Percentiles rank a stretch among this genome's conserved stretches.
Conservation (phyloP, 2,797 vertebrate species). For the Enteromius viviparus region DNA sequence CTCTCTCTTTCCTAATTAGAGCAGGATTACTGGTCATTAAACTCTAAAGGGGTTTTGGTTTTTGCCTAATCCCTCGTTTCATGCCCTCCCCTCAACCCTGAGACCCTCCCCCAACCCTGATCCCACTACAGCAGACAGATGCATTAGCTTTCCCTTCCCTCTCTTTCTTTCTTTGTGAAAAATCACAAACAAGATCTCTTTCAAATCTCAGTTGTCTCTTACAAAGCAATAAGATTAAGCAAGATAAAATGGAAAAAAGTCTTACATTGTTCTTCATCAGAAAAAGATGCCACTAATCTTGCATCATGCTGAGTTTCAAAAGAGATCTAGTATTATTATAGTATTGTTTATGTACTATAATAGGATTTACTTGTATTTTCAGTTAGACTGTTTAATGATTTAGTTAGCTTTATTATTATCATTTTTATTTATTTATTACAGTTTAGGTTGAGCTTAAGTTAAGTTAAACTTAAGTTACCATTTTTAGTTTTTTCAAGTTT, state of each 20-base stretch:
- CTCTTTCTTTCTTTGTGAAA: constrained; percentile 7
- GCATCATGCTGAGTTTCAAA: neutral
- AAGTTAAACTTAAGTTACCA: neutral
- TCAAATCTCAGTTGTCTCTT: neutral
- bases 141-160: constrained; percentile 6
- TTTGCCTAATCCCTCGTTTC: constrained; percentile 75
- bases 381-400: neutral
- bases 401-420: neutral
- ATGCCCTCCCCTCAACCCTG: constrained; percentile 10
- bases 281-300: neutral
- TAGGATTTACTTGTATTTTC: neutral
- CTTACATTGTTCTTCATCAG: neutral
- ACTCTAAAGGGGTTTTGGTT: constrained; percentile 73
- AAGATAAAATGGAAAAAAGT: constrained; percentile 2
- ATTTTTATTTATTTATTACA: neutral
- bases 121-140: constrained; percentile 28
- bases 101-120: constrained; percentile 26
- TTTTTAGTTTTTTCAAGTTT: too few relatives aligned
- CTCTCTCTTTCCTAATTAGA: constrained; percentile 71
- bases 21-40: constrained; percentile 78
- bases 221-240: constrained; percentile 11
- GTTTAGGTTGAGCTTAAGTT: too few relatives aligned
- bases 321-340: neutral
- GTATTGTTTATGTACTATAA: neutral
- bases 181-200: constrained; percentile 9